Conservation (phyloP, 2,888 invertebrate genomes). For the Plusia festucae region DNA sequence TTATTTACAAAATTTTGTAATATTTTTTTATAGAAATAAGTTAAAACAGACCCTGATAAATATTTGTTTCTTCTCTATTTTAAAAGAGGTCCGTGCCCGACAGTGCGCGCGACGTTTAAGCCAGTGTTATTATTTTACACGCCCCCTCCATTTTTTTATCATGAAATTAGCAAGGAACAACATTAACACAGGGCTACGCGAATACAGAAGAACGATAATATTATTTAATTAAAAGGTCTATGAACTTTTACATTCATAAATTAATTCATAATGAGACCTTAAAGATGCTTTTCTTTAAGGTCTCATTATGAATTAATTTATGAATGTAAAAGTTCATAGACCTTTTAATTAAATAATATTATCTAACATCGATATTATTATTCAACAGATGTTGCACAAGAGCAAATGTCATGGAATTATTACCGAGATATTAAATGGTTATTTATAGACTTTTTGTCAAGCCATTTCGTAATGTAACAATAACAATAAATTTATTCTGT, state of each 20-base stretch:
- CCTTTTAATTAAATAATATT: background rate
- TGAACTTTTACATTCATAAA: background rate
- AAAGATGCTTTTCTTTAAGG: background rate
- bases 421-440: background rate
- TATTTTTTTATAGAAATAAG: too few relatives aligned
- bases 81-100: too few relatives aligned
- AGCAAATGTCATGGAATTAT: constrained; percentile 5
- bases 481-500: constrained; percentile 3
- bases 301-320: background rate
- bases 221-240: background rate
- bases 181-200: too few relatives aligned
- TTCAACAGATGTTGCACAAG: constrained; percentile 6
- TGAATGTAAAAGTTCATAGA: background rate
- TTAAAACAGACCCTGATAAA: too few relatives aligned
- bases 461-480: background rate
- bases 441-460: background rate
- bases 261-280: background rate
- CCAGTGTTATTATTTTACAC: too few relatives aligned
- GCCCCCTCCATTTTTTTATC: too few relatives aligned
- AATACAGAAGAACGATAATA: too few relatives aligned
- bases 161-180: too few relatives aligned
- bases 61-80: too few relatives aligned
- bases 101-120: too few relatives aligned
- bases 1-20: too few relatives aligned
- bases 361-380: background rate